Conservation (phyloP, 2,113 vertebrate species). For the Cranoglanis bouderius region DNA sequence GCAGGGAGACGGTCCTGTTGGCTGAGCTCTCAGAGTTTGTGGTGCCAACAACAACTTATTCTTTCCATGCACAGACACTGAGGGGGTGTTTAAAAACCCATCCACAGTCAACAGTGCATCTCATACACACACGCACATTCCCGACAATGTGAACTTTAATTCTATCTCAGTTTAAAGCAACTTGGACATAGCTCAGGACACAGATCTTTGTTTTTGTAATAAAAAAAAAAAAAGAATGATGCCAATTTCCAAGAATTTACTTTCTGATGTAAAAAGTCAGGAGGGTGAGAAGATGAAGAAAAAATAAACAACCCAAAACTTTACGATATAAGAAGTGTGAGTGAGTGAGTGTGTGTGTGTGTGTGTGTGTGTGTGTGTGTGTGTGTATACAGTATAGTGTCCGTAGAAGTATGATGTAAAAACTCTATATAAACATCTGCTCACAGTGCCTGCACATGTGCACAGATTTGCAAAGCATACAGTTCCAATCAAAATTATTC, state of each 20-base stretch:
- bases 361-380: no score
- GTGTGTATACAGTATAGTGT: no score
- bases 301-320: neutral
- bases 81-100: slow-evolving; percentile 46
- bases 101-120: slow-evolving; percentile 31
- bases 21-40: slow-evolving; percentile 34
- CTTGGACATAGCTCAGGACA: neutral
- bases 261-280: neutral
- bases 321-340: no score
- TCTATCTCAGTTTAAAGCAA: neutral
- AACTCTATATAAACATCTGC: neutral
- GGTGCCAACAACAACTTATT: slow-evolving; percentile 45
- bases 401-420: neutral
- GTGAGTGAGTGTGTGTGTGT: no score
- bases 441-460: neutral
- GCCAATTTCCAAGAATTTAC: neutral
- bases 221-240: neutral
- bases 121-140: slow-evolving; percentile 25
- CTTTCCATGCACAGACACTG: slow-evolving; percentile 40
- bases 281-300: neutral
- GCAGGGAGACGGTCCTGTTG: slow-evolving; percentile 4
- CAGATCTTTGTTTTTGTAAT: neutral
- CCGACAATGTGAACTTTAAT: neutral
- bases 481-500: no score
- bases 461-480: no score